Percentiles rank a stretch among this genome's conserved stretches.
phyloP scores from a whole-genome alignment of 2,113 vertebrate genomes.

The Boulengeromyrus knoepffleri region DNA sequence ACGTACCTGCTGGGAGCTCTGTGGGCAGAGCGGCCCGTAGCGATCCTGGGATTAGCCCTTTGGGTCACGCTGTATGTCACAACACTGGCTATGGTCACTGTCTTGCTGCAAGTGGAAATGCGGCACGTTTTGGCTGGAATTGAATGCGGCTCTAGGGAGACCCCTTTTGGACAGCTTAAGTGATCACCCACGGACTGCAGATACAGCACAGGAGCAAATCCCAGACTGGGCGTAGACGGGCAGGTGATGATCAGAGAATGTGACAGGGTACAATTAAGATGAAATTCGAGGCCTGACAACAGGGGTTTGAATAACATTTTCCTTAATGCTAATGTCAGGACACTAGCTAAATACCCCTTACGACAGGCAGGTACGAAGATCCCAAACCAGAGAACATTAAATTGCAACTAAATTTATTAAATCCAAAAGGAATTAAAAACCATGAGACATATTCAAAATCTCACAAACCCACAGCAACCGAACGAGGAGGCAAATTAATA shows the following conservation, averaged over 20 bases:
- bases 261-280: not conserved
- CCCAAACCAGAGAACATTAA: too few species aligned
- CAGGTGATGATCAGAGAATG: not conserved
- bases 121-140: not conserved
- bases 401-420: too few species aligned
- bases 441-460: too few species aligned
- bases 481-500: too few species aligned
- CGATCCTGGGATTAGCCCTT: slow-evolving; percentile 1
- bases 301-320: not conserved
- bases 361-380: too few species aligned
- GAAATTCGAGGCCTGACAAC: not conserved
- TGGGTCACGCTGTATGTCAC: slow-evolving; percentile 9
- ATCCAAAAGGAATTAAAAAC: too few species aligned
- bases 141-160: slow-evolving; percentile 20
- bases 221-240: not conserved
- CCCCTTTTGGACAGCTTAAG: slow-evolving; percentile 25
- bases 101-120: slow-evolving; percentile 14
- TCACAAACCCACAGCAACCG: too few species aligned
- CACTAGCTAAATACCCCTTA: too few species aligned
- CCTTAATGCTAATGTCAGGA: not conserved
- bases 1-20: not conserved
- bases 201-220: not conserved
- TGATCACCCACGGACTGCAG: slow-evolving; percentile 18
- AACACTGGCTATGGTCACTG: not conserved
- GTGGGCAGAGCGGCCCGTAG: not conserved